Base-by-base conservation (phyloP, 2,113 vertebrate species). In the Gambusia affinis region DNA sequence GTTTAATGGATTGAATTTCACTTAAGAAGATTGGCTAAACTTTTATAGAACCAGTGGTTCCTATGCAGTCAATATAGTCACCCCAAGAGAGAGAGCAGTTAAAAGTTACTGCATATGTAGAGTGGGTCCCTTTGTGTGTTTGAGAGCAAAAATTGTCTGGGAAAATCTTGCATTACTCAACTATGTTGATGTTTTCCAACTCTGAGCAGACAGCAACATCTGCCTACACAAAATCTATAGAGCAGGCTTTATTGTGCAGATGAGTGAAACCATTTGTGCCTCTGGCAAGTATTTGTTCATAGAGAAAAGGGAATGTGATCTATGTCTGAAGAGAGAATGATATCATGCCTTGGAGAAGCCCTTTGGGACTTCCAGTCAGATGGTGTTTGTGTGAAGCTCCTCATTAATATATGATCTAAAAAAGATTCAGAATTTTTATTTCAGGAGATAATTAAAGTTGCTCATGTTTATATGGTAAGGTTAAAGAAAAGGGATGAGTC, bases 261-360 rank as follows among this genome's bases (percentile, higher is more conserved):
- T 61, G 24, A 28, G 24, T 44, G 57, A 30, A 81, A 61, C 29
- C 10, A 39, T 57, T 69, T 72, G 67, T 79, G 72, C 66, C 76
- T 70, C 64, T 80, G 77, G 77, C 66, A 69, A 64, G 62, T 67
- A 75, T 75, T 75, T n/a, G 66, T 73, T 66, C 70, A 66, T 70
- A 80, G 75, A 73, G 30, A 75, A 44, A 47, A 62, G 78, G 74
- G 63, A 67, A 67, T 79, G 27, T 64, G 74, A 84, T 75, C 3
- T 80, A 71, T 54, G 72, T 64, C 72, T 77, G 68, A 76, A 75
- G 79, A 84, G 79, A 76, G 64, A 80, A 87, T 90, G 83, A 90
- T 83, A 81, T 87, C 81, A 90, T 1, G 8, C 67, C 74, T 83
- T 60, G 30, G 47, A 76, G 61, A 86, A 74, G 70, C 67, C 39